phyloP scores from a whole-genome alignment of 2,888 invertebrate genomes.

The Gymnosoma rotundatum region DNA sequence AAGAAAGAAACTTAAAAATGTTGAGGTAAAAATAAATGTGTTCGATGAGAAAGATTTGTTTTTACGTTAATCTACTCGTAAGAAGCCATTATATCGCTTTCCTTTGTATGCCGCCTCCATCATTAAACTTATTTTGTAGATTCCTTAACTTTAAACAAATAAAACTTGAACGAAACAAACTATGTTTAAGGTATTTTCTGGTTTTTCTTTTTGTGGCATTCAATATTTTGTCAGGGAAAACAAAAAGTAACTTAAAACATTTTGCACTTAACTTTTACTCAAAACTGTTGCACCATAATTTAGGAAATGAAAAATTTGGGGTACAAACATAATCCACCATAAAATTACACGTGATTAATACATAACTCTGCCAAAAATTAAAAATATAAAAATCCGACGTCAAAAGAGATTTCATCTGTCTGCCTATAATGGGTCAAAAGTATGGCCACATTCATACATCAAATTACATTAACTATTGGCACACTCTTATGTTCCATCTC shows the following conservation, averaged over 20 bases:
- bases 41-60: conserved; percentile 45
- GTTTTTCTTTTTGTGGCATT: not conserved
- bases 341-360: too few relatives aligned
- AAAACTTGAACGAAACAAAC: too few relatives aligned
- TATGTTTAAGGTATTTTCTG: not conserved
- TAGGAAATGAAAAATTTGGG: not conserved
- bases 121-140: too few relatives aligned
- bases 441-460: too few relatives aligned
- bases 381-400: too few relatives aligned
- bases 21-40: conserved; percentile 21
- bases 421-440: too few relatives aligned
- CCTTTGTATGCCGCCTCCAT: not conserved
- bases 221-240: conserved; percentile 19
- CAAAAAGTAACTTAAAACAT: conserved; percentile 18
- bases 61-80: conserved; percentile 13
- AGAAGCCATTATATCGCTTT: conserved; percentile 3
- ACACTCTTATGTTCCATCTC: too few relatives aligned
- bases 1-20: not conserved
- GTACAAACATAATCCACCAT: not conserved
- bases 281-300: not conserved
- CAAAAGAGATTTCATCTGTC: too few relatives aligned
- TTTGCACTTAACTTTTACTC: conserved; percentile 54
- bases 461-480: too few relatives aligned
- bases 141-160: too few relatives aligned
- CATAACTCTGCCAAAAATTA: too few relatives aligned